Percentiles rank a stretch among this genome's conserved stretches.
phyloP scores from a whole-genome alignment of 2,113 vertebrate species.

The Cairina moschata region DNA sequence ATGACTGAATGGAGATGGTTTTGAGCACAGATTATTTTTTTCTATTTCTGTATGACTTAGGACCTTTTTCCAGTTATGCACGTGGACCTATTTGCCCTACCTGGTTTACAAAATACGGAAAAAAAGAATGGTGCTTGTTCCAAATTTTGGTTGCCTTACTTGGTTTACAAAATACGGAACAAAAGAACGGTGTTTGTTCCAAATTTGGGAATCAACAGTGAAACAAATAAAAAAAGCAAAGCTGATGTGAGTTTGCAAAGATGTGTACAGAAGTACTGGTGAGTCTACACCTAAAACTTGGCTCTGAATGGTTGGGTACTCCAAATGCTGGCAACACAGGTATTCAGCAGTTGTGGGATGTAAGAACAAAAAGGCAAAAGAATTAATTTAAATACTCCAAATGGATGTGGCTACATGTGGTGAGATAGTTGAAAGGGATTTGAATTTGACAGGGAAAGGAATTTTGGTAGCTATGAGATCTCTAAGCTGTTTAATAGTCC shows the following conservation, averaged over 20 bases:
- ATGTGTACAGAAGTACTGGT: not conserved
- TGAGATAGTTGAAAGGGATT: not conserved
- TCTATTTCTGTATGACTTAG: not conserved
- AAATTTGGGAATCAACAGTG: not conserved
- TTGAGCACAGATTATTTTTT: not conserved
- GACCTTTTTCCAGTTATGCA: not conserved
- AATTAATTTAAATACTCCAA: not conserved
- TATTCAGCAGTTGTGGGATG: not conserved
- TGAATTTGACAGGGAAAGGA: not conserved
- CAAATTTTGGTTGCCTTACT: not conserved
- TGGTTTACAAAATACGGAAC: not conserved
- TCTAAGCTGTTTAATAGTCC: not conserved
- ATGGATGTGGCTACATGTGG: not conserved
- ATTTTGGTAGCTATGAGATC: not conserved
- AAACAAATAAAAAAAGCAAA: not conserved
- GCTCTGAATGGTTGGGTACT: not conserved
- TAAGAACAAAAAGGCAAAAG: not conserved
- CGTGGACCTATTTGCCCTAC: not conserved
- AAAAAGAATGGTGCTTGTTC: not conserved
- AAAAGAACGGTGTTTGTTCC: not conserved
- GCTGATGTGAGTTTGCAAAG: not conserved
- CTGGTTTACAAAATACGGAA: not conserved
- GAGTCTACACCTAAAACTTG: not conserved
- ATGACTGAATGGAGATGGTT: not conserved
- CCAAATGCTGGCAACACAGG: not conserved